Percentiles rank a stretch among this genome's conserved stretches.
Evolutionary conservation across 2,797 vertebrate species (phyloP).

Genomic region (Peromyscus aztecus): DNA sequence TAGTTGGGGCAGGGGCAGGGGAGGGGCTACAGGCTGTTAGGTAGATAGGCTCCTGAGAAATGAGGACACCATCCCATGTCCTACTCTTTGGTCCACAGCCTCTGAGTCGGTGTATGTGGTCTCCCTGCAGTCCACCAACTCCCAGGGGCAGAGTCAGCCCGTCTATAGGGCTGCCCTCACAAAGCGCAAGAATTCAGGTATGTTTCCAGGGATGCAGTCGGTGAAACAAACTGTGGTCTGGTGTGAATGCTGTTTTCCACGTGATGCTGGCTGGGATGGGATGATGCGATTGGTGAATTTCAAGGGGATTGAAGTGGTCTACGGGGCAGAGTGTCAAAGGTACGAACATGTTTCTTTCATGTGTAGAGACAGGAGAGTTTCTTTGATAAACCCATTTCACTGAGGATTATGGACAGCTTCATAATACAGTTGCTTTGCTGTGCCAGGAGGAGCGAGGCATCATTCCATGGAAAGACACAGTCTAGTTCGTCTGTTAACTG

Average conservation of each 20-base stretch:
- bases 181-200: constrained; percentile 94
- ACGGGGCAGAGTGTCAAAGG: not conserved
- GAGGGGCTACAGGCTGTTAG: fast-evolving
- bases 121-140: constrained; percentile 95
- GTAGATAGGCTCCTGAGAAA: not conserved
- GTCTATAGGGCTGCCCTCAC: constrained; percentile 90
- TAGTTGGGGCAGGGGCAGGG: not conserved
- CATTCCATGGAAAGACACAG: not conserved
- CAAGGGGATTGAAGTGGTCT: not conserved
- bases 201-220: not conserved
- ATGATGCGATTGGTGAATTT: not conserved
- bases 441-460: not conserved
- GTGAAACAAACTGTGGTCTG: not conserved
- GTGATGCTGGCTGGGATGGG: not conserved
- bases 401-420: not conserved
- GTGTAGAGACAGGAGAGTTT: not conserved
- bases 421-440: not conserved
- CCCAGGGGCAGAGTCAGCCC: constrained; percentile 90
- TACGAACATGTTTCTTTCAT: not conserved
- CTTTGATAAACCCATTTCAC: not conserved
- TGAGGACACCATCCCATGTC: constrained; percentile 3
- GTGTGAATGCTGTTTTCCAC: not conserved
- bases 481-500: fast-evolving
- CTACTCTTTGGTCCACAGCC: constrained; percentile 90
- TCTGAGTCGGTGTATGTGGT: constrained; percentile 98